Conservation (phyloP, 1,140 invertebrate genomes). For the Orussus abietinus region DNA sequence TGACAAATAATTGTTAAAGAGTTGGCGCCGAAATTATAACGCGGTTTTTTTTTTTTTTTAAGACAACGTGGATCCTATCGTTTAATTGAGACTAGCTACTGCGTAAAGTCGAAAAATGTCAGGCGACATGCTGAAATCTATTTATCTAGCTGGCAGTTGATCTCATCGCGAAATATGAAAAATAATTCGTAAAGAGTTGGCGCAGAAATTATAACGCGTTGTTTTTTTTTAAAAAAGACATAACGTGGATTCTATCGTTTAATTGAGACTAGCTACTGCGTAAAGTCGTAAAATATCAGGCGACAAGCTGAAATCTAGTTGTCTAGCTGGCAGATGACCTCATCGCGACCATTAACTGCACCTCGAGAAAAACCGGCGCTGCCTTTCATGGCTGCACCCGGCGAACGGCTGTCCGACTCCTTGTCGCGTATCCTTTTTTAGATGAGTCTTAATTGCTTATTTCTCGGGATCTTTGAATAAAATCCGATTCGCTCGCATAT, state of each 20-base stretch:
- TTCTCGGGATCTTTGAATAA: constrained; percentile 32
- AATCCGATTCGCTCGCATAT: constrained; percentile 20
- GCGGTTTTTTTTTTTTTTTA: no score
- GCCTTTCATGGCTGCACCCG: constrained; percentile 23
- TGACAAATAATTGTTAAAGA: no score
- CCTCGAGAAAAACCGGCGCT: constrained; percentile 25
- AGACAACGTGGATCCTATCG: no score
- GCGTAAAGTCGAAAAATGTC: no score
- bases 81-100: no score
- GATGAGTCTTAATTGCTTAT: constrained; percentile 32
- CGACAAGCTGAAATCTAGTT: constrained; percentile 25
- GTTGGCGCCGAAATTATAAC: no score
- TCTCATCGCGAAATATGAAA: no score
- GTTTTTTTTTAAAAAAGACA: no score
- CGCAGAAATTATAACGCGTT: no score
- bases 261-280: constrained; percentile 4
- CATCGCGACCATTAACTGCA: constrained; percentile 23
- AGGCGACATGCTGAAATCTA: no score
- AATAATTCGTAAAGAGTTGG: no score
- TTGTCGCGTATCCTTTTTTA: constrained; percentile 24
- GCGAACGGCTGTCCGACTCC: constrained; percentile 2
- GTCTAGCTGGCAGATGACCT: constrained; percentile 28
- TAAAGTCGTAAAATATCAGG: constrained; percentile 23
- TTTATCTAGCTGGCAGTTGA: constrained; percentile 27
- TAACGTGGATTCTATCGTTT: no score